phyloP scores from a whole-genome alignment of 2,888 invertebrate species.

The Acleris holmiana region DNA sequence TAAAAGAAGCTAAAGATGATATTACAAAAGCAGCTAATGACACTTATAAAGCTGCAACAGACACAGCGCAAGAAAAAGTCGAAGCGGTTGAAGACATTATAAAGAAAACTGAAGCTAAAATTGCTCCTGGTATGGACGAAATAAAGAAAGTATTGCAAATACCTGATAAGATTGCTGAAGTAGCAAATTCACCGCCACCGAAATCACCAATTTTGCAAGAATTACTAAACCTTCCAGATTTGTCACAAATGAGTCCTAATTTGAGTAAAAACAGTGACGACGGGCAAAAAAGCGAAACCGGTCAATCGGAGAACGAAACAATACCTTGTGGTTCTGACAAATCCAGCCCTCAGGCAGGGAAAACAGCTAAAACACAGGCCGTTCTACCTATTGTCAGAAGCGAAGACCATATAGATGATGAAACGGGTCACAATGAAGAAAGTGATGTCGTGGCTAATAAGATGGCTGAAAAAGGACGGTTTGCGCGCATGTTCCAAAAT shows the following conservation, averaged over 20 bases:
- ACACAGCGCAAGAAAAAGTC: constrained; percentile 59
- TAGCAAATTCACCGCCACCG: constrained; percentile 73
- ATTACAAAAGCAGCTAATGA: constrained; percentile 43
- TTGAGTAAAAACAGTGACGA: constrained; percentile 76
- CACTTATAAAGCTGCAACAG: constrained; percentile 47
- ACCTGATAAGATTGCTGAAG: constrained; percentile 65
- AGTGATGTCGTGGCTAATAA: constrained; percentile 70
- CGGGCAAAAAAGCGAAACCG: constrained; percentile 73
- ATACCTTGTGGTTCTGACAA: constrained; percentile 79
- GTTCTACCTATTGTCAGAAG: constrained; percentile 78
- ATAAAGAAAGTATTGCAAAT: constrained; percentile 63
- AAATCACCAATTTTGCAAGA: constrained; percentile 75
- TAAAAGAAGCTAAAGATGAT: constrained; percentile 33
- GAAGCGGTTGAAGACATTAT: constrained; percentile 67
- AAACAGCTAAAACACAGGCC: constrained; percentile 75
- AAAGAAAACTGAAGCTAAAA: constrained; percentile 61
- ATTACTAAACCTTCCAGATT: constrained; percentile 70
- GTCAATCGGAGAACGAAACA: constrained; percentile 79
- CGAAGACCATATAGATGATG: constrained; percentile 69
- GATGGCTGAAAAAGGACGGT: constrained; percentile 69
- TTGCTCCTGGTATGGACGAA: constrained; percentile 61
- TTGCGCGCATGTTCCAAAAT: constrained; percentile 72
- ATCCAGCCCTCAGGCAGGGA: constrained; percentile 74
- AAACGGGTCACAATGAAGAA: constrained; percentile 52
- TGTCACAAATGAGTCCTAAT: constrained; percentile 70